Percentiles rank a stretch among this genome's conserved stretches.
Conservation (phyloP, 2,888 invertebrate species). For the Ophioninae sp. region DNA sequence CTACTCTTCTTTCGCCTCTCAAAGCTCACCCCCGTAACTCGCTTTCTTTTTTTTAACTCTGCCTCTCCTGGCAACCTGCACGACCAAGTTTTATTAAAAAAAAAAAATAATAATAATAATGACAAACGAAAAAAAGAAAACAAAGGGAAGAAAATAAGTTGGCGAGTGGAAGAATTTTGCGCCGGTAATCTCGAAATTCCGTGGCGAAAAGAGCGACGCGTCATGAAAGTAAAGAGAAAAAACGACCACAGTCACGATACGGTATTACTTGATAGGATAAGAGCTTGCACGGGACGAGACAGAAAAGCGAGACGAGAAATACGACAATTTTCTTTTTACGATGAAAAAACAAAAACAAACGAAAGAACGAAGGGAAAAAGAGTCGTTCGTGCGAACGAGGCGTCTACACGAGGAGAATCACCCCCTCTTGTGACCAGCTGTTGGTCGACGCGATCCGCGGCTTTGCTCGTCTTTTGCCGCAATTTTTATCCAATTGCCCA, state of each 20-base stretch:
- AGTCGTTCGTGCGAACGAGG: neutral
- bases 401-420: neutral
- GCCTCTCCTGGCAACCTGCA: slow-evolving; percentile 47
- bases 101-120: slow-evolving; percentile 61
- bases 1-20: neutral
- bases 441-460: slow-evolving; percentile 4
- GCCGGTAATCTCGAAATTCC: slow-evolving; percentile 63
- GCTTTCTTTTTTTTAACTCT: slow-evolving; percentile 3
- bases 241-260: slow-evolving; percentile 5
- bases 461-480: neutral
- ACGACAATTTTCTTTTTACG: neutral
- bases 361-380: neutral
- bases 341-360: too few relatives aligned
- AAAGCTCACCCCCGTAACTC: neutral
- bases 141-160: neutral
- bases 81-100: slow-evolving; percentile 70
- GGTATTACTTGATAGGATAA: slow-evolving; percentile 30
- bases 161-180: slow-evolving; percentile 62
- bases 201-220: slow-evolving; percentile 27
- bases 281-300: neutral
- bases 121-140: slow-evolving; percentile 4
- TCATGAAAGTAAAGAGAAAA: neutral
- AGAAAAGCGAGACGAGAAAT: neutral
- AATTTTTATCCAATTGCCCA: neutral
- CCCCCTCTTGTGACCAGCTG: neutral